Conservation (phyloP, 2,797 vertebrate species). For the Melanogrammus aeglefinus region DNA sequence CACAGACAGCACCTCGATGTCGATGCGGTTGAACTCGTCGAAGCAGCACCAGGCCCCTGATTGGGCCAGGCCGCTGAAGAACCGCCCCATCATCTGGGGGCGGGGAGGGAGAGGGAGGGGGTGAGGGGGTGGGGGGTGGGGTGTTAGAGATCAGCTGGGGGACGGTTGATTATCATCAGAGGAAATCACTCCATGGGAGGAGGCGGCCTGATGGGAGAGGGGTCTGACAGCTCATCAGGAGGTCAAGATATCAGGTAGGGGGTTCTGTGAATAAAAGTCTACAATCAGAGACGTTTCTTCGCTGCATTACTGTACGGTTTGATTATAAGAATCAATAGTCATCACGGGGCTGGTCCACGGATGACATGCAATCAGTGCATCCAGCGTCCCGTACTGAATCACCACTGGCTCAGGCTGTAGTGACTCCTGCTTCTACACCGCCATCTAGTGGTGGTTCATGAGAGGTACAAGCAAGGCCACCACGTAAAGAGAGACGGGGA, state of each 20-base stretch:
- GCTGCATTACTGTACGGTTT: no score
- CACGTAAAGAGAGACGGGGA: background rate
- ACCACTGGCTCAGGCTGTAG: background rate
- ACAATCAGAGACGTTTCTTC: background rate
- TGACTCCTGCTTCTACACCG: conserved; percentile 45
- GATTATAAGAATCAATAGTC: background rate
- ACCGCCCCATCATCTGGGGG: conserved; percentile 85
- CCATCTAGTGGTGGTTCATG: conserved; percentile 46
- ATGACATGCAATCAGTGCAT: background rate
- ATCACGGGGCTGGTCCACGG: background rate
- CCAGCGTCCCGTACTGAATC: background rate
- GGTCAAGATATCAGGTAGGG: background rate
- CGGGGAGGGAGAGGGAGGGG: conserved; percentile 11
- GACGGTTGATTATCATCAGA: background rate
- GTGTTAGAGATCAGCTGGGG: background rate
- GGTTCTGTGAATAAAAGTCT: background rate
- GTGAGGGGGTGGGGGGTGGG: background rate
- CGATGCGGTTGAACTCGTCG: conserved; percentile 87
- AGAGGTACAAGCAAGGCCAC: conserved; percentile 21
- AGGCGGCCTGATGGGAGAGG: background rate
- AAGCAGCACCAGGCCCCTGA: conserved; percentile 90
- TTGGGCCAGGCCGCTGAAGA: conserved; percentile 86
- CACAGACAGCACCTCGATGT: conserved; percentile 85
- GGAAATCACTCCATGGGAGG: background rate
- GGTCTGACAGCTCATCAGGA: background rate